Evolutionary conservation across 2,113 vertebrate genomes (phyloP).

Genomic region (Sceloporus tristichus): DNA sequence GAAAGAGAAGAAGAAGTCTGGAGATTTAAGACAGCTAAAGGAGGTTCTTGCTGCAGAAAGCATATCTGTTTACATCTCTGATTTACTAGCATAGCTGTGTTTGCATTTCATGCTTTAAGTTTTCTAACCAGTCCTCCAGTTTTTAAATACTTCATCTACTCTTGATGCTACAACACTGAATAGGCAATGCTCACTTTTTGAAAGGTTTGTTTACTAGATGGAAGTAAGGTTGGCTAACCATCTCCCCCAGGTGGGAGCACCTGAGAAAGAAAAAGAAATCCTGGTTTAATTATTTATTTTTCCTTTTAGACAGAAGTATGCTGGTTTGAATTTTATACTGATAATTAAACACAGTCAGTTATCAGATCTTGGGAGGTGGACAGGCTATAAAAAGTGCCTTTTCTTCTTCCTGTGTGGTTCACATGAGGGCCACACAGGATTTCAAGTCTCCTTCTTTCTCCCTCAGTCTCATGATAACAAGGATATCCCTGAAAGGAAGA

Average conservation of each 20-base stretch:
- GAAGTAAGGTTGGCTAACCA: background rate
- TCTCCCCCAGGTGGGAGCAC: slow-evolving; percentile 19
- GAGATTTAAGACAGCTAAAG: slow-evolving; percentile 25
- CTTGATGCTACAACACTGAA: background rate
- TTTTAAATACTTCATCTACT: slow-evolving; percentile 26
- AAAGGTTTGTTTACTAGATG: background rate
- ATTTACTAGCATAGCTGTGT: slow-evolving; percentile 29
- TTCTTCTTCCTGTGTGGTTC: background rate
- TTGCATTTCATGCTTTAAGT: slow-evolving; percentile 34
- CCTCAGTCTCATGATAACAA: background rate
- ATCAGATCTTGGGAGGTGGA: slow-evolving; percentile 20
- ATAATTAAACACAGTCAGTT: slow-evolving; percentile 22
- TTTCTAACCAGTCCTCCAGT: slow-evolving; percentile 30
- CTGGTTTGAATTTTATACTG: slow-evolving; percentile 9
- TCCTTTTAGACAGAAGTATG: slow-evolving; percentile 1
- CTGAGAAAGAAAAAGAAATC: background rate
- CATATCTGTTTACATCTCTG: slow-evolving; percentile 43
- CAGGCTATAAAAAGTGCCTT: background rate
- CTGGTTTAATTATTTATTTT: background rate
- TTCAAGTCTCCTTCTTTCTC: background rate
- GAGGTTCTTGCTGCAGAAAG: background rate
- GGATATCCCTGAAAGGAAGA: background rate
- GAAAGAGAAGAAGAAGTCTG: slow-evolving; percentile 14
- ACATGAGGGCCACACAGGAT: slow-evolving; percentile 14
- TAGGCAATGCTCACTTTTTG: background rate